Evolutionary conservation across 2,888 invertebrate genomes (phyloP).

Genomic region (Acleris cristana): DNA sequence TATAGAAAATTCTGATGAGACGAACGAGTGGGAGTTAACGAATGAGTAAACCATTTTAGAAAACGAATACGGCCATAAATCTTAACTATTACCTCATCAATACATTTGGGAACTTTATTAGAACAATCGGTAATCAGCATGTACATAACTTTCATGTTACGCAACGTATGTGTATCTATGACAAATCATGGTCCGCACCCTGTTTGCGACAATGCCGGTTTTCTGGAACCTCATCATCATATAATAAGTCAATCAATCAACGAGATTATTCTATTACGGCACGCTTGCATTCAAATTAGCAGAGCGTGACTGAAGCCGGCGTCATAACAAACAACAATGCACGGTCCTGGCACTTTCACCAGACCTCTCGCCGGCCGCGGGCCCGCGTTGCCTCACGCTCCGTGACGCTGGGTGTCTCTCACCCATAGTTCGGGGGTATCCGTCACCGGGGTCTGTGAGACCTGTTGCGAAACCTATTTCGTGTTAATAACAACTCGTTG

Average conservation of each 20-base stretch:
- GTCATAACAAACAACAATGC: conserved; percentile 38
- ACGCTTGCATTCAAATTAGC: conserved; percentile 41
- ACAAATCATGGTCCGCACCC: conserved; percentile 36
- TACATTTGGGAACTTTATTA: conserved; percentile 35
- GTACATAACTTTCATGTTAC: conserved; percentile 36
- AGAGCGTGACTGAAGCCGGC: conserved; percentile 38
- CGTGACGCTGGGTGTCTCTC: conserved; percentile 12
- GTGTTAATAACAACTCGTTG: background rate
- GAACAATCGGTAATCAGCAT: conserved; percentile 38
- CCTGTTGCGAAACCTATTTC: background rate
- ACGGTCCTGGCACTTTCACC: conserved; percentile 39
- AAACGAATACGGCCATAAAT: conserved; percentile 35
- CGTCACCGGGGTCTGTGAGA: background rate
- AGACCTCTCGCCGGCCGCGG: conserved; percentile 27
- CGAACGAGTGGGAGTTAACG: conserved; percentile 36
- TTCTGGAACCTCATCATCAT: conserved; percentile 40
- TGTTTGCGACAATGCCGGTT: conserved; percentile 35
- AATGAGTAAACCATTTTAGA: conserved; percentile 39
- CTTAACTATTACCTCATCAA: conserved; percentile 28
- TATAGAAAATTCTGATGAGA: conserved; percentile 34
- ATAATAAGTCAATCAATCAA: conserved; percentile 42
- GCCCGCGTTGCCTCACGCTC: conserved; percentile 19
- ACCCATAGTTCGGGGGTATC: conserved; percentile 2
- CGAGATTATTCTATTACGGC: conserved; percentile 41
- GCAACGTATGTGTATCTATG: conserved; percentile 31